Percentiles rank a stretch among this genome's conserved stretches.
Evolutionary conservation across 2,888 invertebrate genomes (phyloP).

Genomic region (Seira musarum): DNA sequence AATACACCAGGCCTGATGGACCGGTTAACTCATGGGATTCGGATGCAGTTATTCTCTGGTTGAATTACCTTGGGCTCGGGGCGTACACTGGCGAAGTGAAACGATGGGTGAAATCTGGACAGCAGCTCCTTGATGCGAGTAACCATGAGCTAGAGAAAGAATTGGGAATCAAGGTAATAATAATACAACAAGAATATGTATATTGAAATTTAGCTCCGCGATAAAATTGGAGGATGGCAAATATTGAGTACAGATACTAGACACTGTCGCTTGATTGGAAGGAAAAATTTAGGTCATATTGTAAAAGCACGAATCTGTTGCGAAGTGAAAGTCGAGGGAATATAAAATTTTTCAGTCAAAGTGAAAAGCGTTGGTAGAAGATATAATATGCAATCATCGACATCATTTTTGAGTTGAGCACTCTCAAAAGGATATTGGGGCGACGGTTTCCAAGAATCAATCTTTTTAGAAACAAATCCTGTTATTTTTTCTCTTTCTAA

Average conservation of each 20-base stretch:
- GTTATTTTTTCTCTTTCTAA: conserved; percentile 2
- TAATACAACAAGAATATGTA: neutral
- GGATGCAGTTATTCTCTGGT: conserved; percentile 87
- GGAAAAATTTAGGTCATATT: too few relatives aligned
- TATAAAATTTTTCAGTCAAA: too few relatives aligned
- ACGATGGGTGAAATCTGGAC: conserved; percentile 86
- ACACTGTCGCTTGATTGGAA: too few relatives aligned
- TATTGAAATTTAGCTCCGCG: too few relatives aligned
- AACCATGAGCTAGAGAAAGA: conserved; percentile 91
- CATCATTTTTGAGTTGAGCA: neutral
- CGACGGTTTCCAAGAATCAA: neutral
- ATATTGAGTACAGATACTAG: too few relatives aligned
- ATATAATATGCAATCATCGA: too few relatives aligned
- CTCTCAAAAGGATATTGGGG: neutral
- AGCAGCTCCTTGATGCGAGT: conserved; percentile 85
- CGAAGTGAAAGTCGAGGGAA: neutral
- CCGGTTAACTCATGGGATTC: conserved; percentile 87
- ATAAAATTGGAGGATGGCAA: too few relatives aligned
- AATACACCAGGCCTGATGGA: conserved; percentile 80
- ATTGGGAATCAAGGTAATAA: conserved; percentile 74
- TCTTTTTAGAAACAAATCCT: neutral
- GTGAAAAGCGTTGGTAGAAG: too few relatives aligned
- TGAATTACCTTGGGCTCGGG: conserved; percentile 83
- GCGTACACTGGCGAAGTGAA: conserved; percentile 85
- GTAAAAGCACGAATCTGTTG: too few relatives aligned